Percentiles rank a stretch among this genome's conserved stretches.
Evolutionary conservation across 2,113 vertebrate genomes (phyloP).

Genomic region (Dolichotis patagonum): DNA sequence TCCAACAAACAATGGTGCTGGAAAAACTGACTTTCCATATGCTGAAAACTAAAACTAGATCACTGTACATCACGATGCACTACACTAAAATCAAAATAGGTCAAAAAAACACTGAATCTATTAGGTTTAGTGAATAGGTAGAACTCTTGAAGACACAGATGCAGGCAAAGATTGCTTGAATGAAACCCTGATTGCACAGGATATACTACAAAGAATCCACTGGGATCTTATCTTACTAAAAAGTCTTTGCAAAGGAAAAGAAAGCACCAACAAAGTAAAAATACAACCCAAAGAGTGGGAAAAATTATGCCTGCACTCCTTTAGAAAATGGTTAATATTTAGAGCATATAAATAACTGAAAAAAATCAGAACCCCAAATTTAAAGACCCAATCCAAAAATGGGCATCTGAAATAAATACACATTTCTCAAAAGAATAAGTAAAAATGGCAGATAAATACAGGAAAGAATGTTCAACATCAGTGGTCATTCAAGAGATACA

Average conservation of each 20-base stretch:
- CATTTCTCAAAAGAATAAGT: background rate
- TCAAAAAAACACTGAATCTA: no score
- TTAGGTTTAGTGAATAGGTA: no score
- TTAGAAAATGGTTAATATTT: background rate
- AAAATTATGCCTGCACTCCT: background rate
- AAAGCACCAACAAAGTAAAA: background rate
- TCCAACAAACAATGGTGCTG: background rate
- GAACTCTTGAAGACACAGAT: no score
- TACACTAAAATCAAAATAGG: no score
- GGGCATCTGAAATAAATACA: background rate
- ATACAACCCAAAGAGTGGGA: background rate
- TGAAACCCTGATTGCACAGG: background rate
- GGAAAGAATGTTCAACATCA: background rate
- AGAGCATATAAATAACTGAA: background rate
- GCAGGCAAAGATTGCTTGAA: no score
- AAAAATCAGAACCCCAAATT: background rate
- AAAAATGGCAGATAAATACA: background rate
- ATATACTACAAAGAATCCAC: background rate
- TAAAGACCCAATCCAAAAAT: background rate
- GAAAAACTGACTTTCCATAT: background rate
- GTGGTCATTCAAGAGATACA: no score
- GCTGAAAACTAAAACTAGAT: no score
- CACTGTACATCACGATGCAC: no score
- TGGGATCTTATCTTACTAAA: background rate
- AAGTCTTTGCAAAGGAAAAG: no score